Evolutionary conservation across 2,888 invertebrate species (phyloP).

Genomic region (Agrotis clavis): DNA sequence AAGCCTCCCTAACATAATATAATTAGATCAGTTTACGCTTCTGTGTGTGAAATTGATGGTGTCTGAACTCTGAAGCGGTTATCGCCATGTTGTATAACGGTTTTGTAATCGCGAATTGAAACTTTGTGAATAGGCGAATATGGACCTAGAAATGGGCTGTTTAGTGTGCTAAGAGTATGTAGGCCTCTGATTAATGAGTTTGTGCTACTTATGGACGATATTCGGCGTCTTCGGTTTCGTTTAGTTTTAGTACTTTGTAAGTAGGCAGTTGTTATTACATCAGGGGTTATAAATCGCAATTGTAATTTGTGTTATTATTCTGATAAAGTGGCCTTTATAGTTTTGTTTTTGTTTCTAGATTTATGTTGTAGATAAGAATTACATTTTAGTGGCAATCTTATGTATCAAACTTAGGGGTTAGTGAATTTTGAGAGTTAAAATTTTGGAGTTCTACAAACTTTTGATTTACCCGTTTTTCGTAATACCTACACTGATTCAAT

Average conservation of each 20-base stretch:
- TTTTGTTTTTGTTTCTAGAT: no score
- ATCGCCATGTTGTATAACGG: slow-evolving; percentile 40
- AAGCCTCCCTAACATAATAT: slow-evolving; percentile 68
- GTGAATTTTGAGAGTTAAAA: no score
- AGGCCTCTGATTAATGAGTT: slow-evolving; percentile 52
- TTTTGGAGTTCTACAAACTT: no score
- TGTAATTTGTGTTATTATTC: no score
- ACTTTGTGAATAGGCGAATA: slow-evolving; percentile 16
- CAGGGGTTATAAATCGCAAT: no score
- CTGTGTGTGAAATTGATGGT: slow-evolving; percentile 58
- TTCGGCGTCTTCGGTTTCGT: slow-evolving; percentile 12
- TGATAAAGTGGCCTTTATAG: no score
- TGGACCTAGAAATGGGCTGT: slow-evolving; percentile 21
- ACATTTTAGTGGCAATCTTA: not conserved
- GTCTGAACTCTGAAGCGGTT: slow-evolving; percentile 44
- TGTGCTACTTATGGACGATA: slow-evolving; percentile 40
- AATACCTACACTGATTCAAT: no score
- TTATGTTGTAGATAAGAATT: no score
- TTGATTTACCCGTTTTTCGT: no score
- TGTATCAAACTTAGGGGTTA: not conserved
- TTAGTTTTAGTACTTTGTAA: slow-evolving; percentile 3
- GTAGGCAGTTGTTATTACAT: slow-evolving; percentile 14
- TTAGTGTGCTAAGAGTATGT: slow-evolving; percentile 45
- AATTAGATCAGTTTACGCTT: slow-evolving; percentile 73
- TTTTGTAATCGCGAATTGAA: slow-evolving; percentile 46